These are phyloP conservation scores for Pangasius djambal DNA, from an alignment of 2,797 vertebrate genomes.

Conservation along the genomic window DNA sequence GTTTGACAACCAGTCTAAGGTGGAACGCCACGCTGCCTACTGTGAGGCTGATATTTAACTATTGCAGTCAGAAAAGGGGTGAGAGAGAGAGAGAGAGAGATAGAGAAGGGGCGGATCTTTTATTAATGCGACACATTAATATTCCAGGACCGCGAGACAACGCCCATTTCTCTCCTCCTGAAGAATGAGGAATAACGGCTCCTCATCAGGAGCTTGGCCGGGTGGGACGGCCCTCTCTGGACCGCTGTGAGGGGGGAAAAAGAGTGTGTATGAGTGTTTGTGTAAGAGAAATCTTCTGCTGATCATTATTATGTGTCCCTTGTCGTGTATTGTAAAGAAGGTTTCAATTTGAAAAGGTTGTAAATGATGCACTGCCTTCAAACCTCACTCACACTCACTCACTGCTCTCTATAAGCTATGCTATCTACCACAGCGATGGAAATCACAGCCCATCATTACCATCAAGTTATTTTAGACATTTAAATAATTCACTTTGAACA, in stretches of 20 bases:
- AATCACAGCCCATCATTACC: background rate
- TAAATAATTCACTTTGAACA: background rate
- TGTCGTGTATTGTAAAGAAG: background rate
- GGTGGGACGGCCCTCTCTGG: constrained; percentile 55
- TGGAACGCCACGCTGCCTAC: background rate
- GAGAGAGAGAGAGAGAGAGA: constrained; percentile 35
- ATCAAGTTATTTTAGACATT: background rate
- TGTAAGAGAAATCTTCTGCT: constrained; percentile 19
- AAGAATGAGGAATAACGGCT: constrained; percentile 79
- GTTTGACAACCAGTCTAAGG: background rate
- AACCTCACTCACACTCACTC: background rate
- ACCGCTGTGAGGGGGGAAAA: constrained; percentile 11
- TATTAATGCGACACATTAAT: constrained; percentile 82
- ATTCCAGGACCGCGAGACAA: constrained; percentile 77
- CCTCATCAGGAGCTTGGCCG: constrained; percentile 69
- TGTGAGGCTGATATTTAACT: constrained; percentile 40
- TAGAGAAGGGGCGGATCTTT: constrained; percentile 67
- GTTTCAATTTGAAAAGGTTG: background rate
- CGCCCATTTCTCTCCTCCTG: constrained; percentile 77
- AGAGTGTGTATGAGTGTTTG: background rate
- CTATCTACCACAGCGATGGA: background rate
- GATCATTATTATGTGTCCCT: constrained; percentile 22
- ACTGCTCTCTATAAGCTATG: background rate
- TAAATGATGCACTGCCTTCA: background rate
- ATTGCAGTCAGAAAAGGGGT: constrained; percentile 23